Percentiles rank a stretch among this genome's conserved stretches.
phyloP scores from a whole-genome alignment of 2,113 vertebrate species.

The Peromyscus californicus region DNA sequence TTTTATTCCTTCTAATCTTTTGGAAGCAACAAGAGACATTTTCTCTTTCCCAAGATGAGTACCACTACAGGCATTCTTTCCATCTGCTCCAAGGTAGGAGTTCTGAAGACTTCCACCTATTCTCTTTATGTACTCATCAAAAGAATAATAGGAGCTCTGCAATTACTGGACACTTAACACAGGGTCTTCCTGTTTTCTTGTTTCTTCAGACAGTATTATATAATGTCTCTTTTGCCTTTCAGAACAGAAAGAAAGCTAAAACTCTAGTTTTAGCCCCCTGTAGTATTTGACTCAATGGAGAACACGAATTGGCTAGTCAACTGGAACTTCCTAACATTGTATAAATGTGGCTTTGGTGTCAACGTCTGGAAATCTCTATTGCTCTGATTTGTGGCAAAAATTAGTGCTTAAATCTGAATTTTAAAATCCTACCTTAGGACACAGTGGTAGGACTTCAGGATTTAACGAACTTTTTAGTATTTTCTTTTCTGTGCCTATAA shows the following conservation, averaged over 20 bases:
- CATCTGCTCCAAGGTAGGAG: not conserved
- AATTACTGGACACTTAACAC: not conserved
- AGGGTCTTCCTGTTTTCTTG: not conserved
- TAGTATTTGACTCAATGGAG: not conserved
- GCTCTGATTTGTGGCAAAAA: not conserved
- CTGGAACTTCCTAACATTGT: not conserved
- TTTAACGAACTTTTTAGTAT: not conserved
- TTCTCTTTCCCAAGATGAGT: conserved; percentile 3
- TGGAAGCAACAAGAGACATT: not conserved
- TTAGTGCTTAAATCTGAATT: conserved; percentile 12
- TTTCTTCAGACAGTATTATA: conserved; percentile 5
- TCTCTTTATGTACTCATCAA: not conserved
- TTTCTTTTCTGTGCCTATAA: not conserved
- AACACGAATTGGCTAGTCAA: not conserved
- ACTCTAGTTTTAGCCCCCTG: not conserved
- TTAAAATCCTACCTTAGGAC: not conserved
- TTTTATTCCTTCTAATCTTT: not conserved
- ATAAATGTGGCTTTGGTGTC: not conserved
- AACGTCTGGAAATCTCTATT: not conserved
- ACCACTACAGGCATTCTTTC: not conserved
- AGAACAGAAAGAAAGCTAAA: not conserved
- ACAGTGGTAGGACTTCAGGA: not conserved
- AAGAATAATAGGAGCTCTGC: not conserved
- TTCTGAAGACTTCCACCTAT: not conserved
- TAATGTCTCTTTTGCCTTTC: not conserved